Conservation (phyloP, 1,140 invertebrate genomes). For the Nixonia krombeini region DNA sequence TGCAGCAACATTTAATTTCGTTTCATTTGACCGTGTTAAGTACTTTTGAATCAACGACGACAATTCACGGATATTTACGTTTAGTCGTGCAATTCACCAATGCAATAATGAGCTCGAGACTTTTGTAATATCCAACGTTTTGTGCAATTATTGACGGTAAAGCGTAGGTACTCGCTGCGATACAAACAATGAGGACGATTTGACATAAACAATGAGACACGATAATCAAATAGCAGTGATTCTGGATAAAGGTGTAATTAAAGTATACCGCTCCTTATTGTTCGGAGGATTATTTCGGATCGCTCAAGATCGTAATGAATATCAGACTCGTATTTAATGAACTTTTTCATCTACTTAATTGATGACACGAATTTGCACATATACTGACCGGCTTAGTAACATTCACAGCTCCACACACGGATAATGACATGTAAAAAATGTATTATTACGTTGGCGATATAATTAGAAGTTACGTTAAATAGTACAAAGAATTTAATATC, state of each 20-base stretch:
- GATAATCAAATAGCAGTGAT: neutral
- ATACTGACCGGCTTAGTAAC: neutral
- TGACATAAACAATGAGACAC: neutral
- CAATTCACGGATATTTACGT: no score
- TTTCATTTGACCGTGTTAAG: no score
- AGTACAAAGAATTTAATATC: no score
- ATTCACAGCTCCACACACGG: neutral
- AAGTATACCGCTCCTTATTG: neutral
- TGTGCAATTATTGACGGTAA: neutral
- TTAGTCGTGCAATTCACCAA: no score
- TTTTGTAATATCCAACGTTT: no score
- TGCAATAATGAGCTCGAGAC: no score
- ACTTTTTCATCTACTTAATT: conserved; percentile 3
- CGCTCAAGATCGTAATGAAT: neutral
- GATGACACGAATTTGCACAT: neutral
- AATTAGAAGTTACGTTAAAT: neutral
- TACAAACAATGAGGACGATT: no score
- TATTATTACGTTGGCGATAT: neutral
- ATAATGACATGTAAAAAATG: neutral
- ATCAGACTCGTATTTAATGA: neutral
- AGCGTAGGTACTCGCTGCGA: neutral
- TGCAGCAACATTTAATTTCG: no score
- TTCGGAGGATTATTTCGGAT: neutral
- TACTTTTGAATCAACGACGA: no score
- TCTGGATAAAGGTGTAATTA: neutral